Conservation (phyloP, 2,113 vertebrate species). For the Salvator merianae region DNA sequence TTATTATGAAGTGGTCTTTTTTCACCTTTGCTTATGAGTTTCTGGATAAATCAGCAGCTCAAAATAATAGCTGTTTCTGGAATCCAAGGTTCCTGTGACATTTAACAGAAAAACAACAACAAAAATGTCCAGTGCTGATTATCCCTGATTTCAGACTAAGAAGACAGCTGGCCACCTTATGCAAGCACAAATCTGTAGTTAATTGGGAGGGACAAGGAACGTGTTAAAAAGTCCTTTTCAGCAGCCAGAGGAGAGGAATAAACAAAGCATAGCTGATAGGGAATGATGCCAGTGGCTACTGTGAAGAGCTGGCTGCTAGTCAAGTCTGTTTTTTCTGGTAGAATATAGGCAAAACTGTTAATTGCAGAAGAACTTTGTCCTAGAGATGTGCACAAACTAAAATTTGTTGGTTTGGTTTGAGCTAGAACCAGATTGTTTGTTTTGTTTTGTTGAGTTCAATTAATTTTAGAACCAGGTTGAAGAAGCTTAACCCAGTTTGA, state of each 20-base stretch:
- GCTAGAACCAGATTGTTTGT: too few relatives aligned
- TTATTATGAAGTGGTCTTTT: neutral
- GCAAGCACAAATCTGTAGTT: neutral
- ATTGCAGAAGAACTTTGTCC: neutral
- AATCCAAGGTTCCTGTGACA: neutral
- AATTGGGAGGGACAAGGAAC: slow-evolving; percentile 2
- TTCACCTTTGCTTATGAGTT: neutral
- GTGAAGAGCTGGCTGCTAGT: neutral
- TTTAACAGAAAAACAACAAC: neutral
- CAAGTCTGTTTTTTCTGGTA: neutral
- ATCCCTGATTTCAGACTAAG: neutral
- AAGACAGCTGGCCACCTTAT: neutral
- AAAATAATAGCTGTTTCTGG: neutral
- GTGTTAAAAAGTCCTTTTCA: neutral
- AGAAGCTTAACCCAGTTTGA: too few relatives aligned
- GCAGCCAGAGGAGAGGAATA: neutral
- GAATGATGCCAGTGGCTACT: neutral
- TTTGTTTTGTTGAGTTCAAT: too few relatives aligned
- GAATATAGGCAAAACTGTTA: neutral
- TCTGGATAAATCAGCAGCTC: neutral
- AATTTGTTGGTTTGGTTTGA: too few relatives aligned
- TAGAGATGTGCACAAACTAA: too few relatives aligned
- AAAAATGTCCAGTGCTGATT: neutral
- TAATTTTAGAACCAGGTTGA: too few relatives aligned
- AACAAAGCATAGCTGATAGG: neutral